phyloP scores from a whole-genome alignment of 2,113 vertebrate genomes.

The Rhegmatorhina hoffmannsi region DNA sequence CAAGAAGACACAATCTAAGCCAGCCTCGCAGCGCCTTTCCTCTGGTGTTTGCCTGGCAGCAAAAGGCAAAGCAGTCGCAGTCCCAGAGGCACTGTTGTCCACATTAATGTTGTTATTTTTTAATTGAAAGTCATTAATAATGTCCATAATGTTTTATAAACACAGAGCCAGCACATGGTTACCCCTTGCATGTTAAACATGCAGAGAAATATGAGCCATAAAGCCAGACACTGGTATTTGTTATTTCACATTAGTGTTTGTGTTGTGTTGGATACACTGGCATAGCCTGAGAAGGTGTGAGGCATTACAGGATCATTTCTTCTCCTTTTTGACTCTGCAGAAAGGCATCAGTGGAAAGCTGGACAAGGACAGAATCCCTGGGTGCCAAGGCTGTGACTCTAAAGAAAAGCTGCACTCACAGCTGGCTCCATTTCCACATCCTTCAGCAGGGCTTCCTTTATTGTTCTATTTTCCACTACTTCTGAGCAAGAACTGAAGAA shows the following conservation, averaged over 20 bases:
- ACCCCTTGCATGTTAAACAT: background rate
- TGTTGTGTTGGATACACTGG: background rate
- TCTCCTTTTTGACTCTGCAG: background rate
- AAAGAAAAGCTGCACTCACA: background rate
- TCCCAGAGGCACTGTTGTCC: background rate
- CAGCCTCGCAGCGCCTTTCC: background rate
- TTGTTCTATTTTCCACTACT: background rate
- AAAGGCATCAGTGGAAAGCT: background rate
- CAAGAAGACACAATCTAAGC: background rate
- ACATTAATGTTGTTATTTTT: background rate
- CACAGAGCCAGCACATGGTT: fast-evolving
- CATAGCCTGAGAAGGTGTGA: background rate
- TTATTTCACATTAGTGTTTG: background rate
- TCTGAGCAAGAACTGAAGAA: background rate
- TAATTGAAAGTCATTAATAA: background rate
- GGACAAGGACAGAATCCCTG: fast-evolving
- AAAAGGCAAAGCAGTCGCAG: background rate
- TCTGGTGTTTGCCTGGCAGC: background rate
- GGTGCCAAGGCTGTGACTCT: fast-evolving
- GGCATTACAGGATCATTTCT: background rate
- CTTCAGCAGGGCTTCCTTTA: background rate
- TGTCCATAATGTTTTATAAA: background rate
- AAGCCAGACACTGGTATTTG: background rate
- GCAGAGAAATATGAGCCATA: background rate
- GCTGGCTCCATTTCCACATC: background rate